Percentiles rank a stretch among this genome's conserved stretches.
Evolutionary conservation across 1,140 invertebrate genomes (phyloP).

Genomic region (Hestina assimilis): DNA sequence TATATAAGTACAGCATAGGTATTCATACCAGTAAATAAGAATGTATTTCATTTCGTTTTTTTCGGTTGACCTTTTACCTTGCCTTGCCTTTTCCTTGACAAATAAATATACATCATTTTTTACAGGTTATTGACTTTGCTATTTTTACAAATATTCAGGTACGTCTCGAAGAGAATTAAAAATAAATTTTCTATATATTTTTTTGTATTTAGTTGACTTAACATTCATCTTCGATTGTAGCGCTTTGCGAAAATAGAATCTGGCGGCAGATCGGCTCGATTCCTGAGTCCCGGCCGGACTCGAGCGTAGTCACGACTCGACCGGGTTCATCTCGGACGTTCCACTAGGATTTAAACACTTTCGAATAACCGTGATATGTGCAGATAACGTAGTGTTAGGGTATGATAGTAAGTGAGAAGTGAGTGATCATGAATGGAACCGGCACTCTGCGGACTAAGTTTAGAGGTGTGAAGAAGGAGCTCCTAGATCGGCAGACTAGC

Average conservation of each 20-base stretch:
- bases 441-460: slow-evolving; percentile 80
- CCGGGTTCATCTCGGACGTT: slow-evolving; percentile 26
- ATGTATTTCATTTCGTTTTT: not conserved
- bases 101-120: too few species aligned
- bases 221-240: slow-evolving; percentile 63
- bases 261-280: slow-evolving; percentile 63
- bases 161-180: slow-evolving; percentile 6
- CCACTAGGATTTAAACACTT: slow-evolving; percentile 19
- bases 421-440: slow-evolving; percentile 65
- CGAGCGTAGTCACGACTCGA: slow-evolving; percentile 62
- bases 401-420: slow-evolving; percentile 29
- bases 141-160: not conserved
- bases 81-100: too few species aligned
- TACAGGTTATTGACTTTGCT: slow-evolving; percentile 5
- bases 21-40: not conserved
- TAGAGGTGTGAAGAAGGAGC: slow-evolving; percentile 87
- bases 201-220: slow-evolving; percentile 60
- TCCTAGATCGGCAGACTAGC: slow-evolving; percentile 84
- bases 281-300: slow-evolving; percentile 62
- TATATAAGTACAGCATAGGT: too few species aligned
- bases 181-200: slow-evolving; percentile 33
- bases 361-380: slow-evolving; percentile 7
- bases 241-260: slow-evolving; percentile 77
- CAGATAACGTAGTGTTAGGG: slow-evolving; percentile 5
- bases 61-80: too few species aligned